A percentile compares a stretch with the other conserved stretches of the same genome.
Evolutionary conservation across 2,797 vertebrate species (phyloP).

Genomic region (Acanthurus leucopareius): DNA sequence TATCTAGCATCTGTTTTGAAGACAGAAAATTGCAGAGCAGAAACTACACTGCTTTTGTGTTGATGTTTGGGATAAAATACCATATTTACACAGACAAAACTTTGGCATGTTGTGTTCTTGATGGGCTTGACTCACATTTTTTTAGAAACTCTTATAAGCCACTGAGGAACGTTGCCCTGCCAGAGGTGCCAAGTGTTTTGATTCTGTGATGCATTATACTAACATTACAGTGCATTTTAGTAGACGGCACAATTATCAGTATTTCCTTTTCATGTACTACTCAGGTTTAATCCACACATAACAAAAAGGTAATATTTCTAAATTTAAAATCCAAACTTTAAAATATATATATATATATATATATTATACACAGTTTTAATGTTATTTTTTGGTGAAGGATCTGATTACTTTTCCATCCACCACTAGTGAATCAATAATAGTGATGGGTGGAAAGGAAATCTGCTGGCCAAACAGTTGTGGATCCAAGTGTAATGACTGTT

Average conservation of each 20-base stretch:
- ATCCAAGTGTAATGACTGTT: neutral
- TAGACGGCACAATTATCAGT: neutral
- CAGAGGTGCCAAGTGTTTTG: neutral
- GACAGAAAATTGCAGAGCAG: neutral
- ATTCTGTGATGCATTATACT: neutral
- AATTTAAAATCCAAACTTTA: neutral
- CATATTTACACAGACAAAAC: neutral
- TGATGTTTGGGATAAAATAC: neutral
- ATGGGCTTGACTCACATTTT: neutral
- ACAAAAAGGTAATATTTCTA: neutral
- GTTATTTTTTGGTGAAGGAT: too few relatives aligned
- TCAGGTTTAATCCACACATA: neutral
- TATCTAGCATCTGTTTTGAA: neutral
- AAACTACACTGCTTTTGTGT: neutral
- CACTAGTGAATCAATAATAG: too few relatives aligned
- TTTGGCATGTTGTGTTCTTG: neutral
- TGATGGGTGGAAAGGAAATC: too few relatives aligned
- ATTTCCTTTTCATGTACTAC: neutral
- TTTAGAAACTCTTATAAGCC: too few relatives aligned
- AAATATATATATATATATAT: too few relatives aligned
- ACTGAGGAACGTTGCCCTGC: neutral
- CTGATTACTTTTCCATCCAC: too few relatives aligned
- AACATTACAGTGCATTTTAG: neutral
- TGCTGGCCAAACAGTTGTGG: too few relatives aligned
- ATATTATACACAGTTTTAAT: too few relatives aligned